These are phyloP conservation scores for Phyllopteryx taeniolatus DNA, from an alignment of 2,113 vertebrate genomes.

Conservation along the genomic window DNA sequence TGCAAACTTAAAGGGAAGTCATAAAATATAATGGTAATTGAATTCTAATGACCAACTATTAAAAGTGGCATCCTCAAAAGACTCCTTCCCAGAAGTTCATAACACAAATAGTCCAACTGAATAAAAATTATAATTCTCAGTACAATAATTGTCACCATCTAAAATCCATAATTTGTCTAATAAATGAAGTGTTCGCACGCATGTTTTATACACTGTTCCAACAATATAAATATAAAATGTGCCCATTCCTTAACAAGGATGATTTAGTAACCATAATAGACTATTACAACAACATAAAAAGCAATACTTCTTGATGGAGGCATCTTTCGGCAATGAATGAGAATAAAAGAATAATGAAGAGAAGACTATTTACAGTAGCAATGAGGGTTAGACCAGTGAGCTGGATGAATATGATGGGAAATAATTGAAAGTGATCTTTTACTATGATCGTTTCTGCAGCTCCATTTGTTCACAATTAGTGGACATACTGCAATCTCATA, in stretches of 20 bases:
- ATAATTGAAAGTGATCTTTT: slow-evolving; percentile 17
- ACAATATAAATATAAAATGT: not conserved
- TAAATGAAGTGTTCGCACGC: not conserved
- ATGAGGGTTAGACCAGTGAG: slow-evolving; percentile 2
- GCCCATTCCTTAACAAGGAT: not conserved
- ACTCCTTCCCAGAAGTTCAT: not conserved
- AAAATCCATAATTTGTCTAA: not conserved
- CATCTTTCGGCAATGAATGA: slow-evolving; percentile 20
- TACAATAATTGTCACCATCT: not conserved
- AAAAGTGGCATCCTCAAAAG: not conserved
- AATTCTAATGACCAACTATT: not conserved
- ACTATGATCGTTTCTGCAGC: slow-evolving; percentile 3
- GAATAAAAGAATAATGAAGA: slow-evolving; percentile 7
- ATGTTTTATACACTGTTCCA: not conserved
- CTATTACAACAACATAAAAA: not conserved
- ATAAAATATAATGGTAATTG: not conserved
- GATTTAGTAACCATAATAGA: not conserved
- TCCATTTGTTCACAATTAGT: slow-evolving; percentile 44
- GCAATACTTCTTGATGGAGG: slow-evolving; percentile 7
- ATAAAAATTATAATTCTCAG: not conserved
- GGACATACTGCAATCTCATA: slow-evolving; percentile 34
- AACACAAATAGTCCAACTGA: not conserved
- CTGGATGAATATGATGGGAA: slow-evolving; percentile 23
- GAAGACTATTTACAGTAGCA: slow-evolving; percentile 12
- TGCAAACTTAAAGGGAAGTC: not conserved